These are phyloP conservation scores for Sipha maydis DNA, from an alignment of 2,888 invertebrate species.

Conservation along the genomic window DNA sequence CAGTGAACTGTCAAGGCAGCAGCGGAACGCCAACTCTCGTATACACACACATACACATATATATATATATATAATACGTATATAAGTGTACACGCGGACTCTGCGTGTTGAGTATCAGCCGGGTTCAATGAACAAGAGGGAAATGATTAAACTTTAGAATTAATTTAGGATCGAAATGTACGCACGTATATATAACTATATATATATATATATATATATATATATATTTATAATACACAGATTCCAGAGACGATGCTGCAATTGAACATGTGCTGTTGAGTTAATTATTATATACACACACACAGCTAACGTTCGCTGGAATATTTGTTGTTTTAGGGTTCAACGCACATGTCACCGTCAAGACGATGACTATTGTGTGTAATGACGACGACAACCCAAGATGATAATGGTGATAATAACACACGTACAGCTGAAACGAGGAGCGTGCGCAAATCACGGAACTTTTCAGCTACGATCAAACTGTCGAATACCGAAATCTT, in stretches of 20 bases:
- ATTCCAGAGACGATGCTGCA: not conserved
- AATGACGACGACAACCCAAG: not conserved
- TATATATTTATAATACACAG: not conserved
- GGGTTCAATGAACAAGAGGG: not conserved
- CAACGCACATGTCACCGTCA: constrained; percentile 16
- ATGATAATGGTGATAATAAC: constrained; percentile 15
- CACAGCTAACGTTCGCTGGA: not conserved
- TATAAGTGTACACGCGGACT: not conserved
- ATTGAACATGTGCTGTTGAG: constrained; percentile 22
- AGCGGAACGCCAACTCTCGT: not conserved
- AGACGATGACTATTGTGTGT: not conserved
- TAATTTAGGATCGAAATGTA: constrained; percentile 34
- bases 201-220: not conserved
- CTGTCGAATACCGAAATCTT: not conserved
- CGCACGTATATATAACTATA: not conserved
- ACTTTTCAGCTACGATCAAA: not conserved
- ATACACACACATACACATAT: not conserved
- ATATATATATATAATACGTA: not conserved
- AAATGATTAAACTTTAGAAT: constrained; percentile 50
- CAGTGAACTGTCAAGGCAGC: constrained; percentile 17
- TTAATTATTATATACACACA: constrained; percentile 1
- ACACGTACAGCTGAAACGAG: not conserved
- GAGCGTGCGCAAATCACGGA: not conserved
- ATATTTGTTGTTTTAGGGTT: not conserved
- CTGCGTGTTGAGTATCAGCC: not conserved